A percentile compares a stretch with the other conserved stretches of the same genome.
phyloP scores from a whole-genome alignment of 2,797 vertebrate genomes.

The Hypotaenidia philippensis region DNA sequence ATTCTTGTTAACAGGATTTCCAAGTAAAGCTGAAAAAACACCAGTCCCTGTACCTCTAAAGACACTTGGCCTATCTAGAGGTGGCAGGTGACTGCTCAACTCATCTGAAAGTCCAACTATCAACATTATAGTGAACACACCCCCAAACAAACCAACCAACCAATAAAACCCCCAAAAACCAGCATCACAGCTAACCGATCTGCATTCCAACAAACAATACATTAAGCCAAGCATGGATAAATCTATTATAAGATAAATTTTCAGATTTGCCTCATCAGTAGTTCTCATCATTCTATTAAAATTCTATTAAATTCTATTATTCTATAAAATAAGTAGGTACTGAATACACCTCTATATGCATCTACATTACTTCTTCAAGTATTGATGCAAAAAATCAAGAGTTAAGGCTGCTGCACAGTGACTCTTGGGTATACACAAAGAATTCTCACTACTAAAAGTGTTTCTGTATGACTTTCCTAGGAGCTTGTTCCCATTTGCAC shows the following conservation, averaged over 20 bases:
- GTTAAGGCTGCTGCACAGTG: background rate
- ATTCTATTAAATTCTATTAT: no score
- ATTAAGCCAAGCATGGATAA: background rate
- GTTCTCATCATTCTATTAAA: background rate
- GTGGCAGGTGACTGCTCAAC: background rate
- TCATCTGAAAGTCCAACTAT: background rate
- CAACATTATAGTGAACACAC: background rate
- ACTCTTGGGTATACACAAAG: background rate
- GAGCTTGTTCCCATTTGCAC: background rate
- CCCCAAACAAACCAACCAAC: background rate
- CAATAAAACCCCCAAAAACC: background rate
- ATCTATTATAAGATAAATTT: background rate
- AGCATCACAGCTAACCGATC: background rate
- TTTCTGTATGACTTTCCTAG: background rate
- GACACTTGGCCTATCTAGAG: background rate
- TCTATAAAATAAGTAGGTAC: background rate
- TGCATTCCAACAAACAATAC: background rate
- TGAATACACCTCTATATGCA: background rate
- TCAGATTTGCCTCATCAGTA: background rate
- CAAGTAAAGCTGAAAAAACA: background rate
- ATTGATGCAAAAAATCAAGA: background rate
- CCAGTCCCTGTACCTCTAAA: background rate
- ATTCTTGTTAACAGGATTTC: conserved; percentile 5
- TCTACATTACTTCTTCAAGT: background rate
- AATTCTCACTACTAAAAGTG: background rate